Percentiles rank a stretch among this genome's conserved stretches.
Evolutionary conservation across 2,888 invertebrate genomes (phyloP).

Genomic region (Cheilosia variabilis): DNA sequence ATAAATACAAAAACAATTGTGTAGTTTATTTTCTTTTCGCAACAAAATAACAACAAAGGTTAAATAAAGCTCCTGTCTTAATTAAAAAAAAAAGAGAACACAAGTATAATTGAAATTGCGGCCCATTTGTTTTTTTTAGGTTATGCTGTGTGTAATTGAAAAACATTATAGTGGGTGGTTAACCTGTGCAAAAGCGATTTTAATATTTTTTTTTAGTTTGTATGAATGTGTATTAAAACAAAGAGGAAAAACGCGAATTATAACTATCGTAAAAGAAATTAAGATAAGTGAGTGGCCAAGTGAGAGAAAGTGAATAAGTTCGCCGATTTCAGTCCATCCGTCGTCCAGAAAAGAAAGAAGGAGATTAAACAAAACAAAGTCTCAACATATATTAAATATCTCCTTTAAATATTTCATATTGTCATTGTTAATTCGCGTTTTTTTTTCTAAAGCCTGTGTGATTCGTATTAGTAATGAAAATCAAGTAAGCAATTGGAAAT

Average conservation of each 20-base stretch:
- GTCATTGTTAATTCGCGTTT: conserved; percentile 27
- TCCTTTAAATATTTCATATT: conserved; percentile 10
- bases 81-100: conserved; percentile 21
- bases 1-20: conserved; percentile 35
- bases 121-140: conserved; percentile 54
- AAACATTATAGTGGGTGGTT: conserved; percentile 47
- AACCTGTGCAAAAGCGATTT: conserved; percentile 24
- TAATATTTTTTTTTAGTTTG: conserved; percentile 48
- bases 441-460: conserved; percentile 37
- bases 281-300: conserved; percentile 3
- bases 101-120: conserved; percentile 37
- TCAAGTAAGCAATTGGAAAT: conserved; percentile 35
- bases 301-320: conserved; percentile 9
- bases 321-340: conserved; percentile 11
- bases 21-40: conserved; percentile 37
- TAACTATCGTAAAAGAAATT: neutral
- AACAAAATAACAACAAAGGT: conserved; percentile 25
- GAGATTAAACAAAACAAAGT: conserved; percentile 3
- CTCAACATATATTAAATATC: conserved; percentile 1
- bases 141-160: conserved; percentile 43
- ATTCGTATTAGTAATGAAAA: conserved; percentile 40
- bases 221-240: conserved; percentile 54
- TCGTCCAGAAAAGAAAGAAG: neutral
- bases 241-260: conserved; percentile 46
- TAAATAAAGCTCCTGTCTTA: conserved; percentile 22